These are phyloP conservation scores for Anser brachyrhynchus DNA, from an alignment of 2,113 vertebrate genomes.

Conservation along the genomic window DNA sequence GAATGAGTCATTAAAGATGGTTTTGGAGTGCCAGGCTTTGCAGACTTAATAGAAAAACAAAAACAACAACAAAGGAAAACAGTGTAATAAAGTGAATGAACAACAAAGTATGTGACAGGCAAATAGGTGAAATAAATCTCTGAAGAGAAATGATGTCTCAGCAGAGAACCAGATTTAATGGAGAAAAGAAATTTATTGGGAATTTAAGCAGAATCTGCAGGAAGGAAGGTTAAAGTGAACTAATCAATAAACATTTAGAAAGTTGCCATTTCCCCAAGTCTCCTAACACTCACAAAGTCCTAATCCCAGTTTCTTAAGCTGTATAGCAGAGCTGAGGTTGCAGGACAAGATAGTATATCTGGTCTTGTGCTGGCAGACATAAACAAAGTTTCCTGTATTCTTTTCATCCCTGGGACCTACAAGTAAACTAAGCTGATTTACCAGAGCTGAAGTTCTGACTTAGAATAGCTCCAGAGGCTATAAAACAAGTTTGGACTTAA, in stretches of 20 bases:
- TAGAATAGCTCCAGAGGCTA: not conserved
- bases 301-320: conserved; percentile 27
- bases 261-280: conserved; percentile 44
- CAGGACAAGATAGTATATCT: conserved; percentile 52
- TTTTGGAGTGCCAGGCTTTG: not conserved
- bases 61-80: not conserved
- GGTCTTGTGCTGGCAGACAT: not conserved
- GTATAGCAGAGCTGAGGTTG: conserved; percentile 24
- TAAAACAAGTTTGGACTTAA: not conserved
- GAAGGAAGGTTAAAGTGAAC: conserved; percentile 38
- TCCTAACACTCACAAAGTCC: conserved; percentile 49
- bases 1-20: not conserved
- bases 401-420: conserved; percentile 17
- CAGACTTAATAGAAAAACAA: not conserved
- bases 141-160: not conserved
- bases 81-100: conserved; percentile 10
- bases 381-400: conserved; percentile 20
- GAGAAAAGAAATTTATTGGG: conserved; percentile 16
- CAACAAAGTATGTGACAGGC: conserved; percentile 6
- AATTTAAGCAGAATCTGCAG: conserved; percentile 38
- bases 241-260: conserved; percentile 58
- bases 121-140: conserved; percentile 50
- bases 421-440: conserved; percentile 33
- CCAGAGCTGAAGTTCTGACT: not conserved
- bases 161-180: conserved; percentile 19